Base-by-base conservation (phyloP, 2,113 vertebrate genomes). In the Pan paniscus region DNA sequence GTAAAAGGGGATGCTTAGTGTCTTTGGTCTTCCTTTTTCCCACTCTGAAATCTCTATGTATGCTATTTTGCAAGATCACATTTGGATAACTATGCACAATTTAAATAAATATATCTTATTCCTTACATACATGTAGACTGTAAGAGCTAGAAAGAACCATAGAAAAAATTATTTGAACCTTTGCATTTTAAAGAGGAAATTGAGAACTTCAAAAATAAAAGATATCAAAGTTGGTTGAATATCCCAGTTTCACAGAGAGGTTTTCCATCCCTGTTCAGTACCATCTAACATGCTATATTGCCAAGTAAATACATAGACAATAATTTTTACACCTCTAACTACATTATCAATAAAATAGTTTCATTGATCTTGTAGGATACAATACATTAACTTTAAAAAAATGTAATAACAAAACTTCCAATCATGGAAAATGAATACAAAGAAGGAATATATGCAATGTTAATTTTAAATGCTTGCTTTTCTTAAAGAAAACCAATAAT, bases 161-260 rank as follows among this genome's bases (percentile, higher is more conserved):
- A 72, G 59, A 50, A 48, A 72, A 67, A 46, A 25, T 52, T 78
- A 68, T 43, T 93, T 92, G 4, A 70, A 13, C 2, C 2, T 16
- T 70, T 75, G 5, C 25, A 76, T 78, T 94, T 96, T 94, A 93
- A 91, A 84, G n/a, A 89, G 8, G 3, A 82, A 90, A 89, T n/a
- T 55, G 43, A 91, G 27, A 35, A 84, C 50, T 78, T 90, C 50
- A 70, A 80, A 68, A 17, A 67, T 89, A 18, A 75, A 94, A 90
- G 27, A 23, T 40, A 35, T 5, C 82, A 79, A 43, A 3, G 8
- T 73, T 35, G 80, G 14, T 72, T 59, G 6, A 61, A 52, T n/a
- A 76, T 93, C 11, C 46, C 11, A 81, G 86, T 10, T 95, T 85
- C 35, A 86, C 6, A 22, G 5, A 20, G 17, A 80, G 17, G 2